Evolutionary conservation across 2,797 vertebrate species (phyloP).

Genomic region (Myoxocephalus aenaeus): DNA sequence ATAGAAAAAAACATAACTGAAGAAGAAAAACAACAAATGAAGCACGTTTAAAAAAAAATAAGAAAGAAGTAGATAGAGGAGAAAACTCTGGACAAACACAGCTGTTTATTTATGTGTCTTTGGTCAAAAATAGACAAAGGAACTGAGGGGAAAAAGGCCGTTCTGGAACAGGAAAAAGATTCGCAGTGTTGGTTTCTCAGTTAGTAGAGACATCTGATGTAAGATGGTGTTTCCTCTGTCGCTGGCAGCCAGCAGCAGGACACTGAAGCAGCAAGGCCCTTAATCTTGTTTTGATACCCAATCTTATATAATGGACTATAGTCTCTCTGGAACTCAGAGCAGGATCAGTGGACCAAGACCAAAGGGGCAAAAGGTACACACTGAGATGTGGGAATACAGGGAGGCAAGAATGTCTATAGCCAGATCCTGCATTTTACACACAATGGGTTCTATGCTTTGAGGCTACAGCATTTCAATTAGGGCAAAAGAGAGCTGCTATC

Average conservation of each 20-base stretch:
- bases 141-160: not conserved
- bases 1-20: constrained; percentile 4
- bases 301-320: constrained; percentile 44
- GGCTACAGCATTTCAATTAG: not conserved
- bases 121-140: not conserved
- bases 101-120: not conserved
- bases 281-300: constrained; percentile 72
- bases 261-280: constrained; percentile 53
- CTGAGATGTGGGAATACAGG: constrained; percentile 21
- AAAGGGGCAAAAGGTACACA: constrained; percentile 24
- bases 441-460: not conserved
- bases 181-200: not conserved
- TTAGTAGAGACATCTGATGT: constrained; percentile 49
- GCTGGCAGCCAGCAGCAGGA: constrained; percentile 52
- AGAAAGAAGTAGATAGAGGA: not conserved
- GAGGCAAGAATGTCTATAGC: constrained; percentile 29
- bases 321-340: constrained; percentile 55
- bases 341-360: constrained; percentile 48
- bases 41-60: not conserved
- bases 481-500: not conserved
- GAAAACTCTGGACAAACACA: not conserved
- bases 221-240: constrained; percentile 30
- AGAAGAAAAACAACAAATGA: constrained; percentile 9
- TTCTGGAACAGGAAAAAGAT: constrained; percentile 8
- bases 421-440: constrained; percentile 31